phyloP scores from a whole-genome alignment of 1,140 invertebrate species.

The Condylostylus longicornis region DNA sequence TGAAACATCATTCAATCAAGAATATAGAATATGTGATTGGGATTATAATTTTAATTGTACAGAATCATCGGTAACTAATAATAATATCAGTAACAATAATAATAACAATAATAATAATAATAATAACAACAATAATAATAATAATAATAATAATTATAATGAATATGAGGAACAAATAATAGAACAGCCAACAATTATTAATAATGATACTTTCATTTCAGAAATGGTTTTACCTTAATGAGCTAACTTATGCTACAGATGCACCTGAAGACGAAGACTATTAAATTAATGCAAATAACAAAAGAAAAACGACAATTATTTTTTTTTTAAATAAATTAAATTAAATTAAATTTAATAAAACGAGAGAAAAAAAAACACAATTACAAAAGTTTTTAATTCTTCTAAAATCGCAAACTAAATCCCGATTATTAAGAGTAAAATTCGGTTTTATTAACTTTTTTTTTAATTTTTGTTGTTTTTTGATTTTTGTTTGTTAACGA shows the following conservation, averaged over 20 bases:
- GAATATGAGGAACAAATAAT: background rate
- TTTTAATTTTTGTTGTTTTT: no score
- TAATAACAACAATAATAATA: background rate
- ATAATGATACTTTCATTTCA: constrained; percentile 4
- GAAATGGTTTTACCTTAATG: constrained; percentile 43
- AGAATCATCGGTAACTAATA: constrained; percentile 30
- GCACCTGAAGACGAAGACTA: constrained; percentile 36
- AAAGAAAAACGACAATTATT: no score
- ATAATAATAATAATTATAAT: background rate
- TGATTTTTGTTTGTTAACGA: no score
- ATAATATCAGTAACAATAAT: background rate
- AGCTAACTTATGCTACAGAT: constrained; percentile 44
- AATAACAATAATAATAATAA: background rate
- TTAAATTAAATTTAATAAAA: constrained; percentile 12
- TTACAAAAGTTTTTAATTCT: no score
- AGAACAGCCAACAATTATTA: no score
- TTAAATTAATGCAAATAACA: no score
- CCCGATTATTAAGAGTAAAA: no score
- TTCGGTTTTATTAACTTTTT: no score
- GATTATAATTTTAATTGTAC: constrained; percentile 43
- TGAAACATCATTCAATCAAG: constrained; percentile 44
- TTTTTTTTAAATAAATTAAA: no score
- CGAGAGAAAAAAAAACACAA: no score
- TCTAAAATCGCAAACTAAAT: no score
- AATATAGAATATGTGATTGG: constrained; percentile 46